Base-by-base conservation (phyloP, 2,797 vertebrate species). In the Lates japonicus region DNA sequence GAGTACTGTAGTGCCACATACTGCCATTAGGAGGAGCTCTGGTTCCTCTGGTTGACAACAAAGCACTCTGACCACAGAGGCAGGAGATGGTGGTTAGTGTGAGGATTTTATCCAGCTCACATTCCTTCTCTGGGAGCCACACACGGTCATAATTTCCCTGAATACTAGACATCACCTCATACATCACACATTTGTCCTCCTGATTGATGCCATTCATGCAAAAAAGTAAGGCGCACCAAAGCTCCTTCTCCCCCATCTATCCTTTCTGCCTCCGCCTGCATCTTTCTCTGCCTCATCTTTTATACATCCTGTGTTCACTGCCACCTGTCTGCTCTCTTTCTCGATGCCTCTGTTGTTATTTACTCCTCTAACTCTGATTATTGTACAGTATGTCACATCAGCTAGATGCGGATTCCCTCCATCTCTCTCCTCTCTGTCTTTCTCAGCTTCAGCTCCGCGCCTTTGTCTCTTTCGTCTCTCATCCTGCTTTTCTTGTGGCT, bases 1-100 rank as follows among this genome's bases (percentile, higher is more conserved):
- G 55, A 19, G n/a, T 7, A 0, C 17, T 71, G 81, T 70, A 86
- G 80, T 58, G 35, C 70, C 7, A 2, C 0, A 8, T 2, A 0
- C 3, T 1, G 77, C 87, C 93, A 79, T 55, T 5, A 49, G 74
- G 87, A 70, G 93, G 88, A 82, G 90, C 92, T 90, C 60, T 88
- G 76, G 83, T 31, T 89, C 90, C 80, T 88, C 19, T 0, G 7
- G 35, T 19, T 3, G 37, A 3, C 19, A 39, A 10, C 2, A 5
- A 19, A 16, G 13, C 20, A 0, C 19, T 39, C 49, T 37, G 70
- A 60, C 51, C 80, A 59, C 39, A 55, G 51, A 76, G 65, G 71
- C 70, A 67, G 67, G 19, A 37, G 74, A 55, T 66, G 78, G 31
- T 41, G 46, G 70, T 54, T 69, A 64, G 57, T 65, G 60, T 65